Base-by-base conservation (phyloP, 2,888 invertebrate species). In the Glaucopsyche alexis region DNA sequence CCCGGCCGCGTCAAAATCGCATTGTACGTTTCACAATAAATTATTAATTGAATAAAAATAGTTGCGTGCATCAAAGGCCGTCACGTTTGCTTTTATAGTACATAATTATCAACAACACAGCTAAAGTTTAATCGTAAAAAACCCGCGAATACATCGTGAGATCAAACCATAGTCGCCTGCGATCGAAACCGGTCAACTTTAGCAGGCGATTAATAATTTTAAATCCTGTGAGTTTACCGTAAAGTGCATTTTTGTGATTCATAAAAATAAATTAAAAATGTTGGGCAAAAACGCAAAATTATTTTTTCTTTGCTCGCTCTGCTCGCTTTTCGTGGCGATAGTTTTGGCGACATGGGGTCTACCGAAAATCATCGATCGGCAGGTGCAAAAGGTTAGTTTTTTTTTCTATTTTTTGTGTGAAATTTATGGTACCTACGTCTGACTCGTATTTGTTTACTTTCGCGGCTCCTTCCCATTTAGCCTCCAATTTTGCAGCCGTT, bases 281-380 rank as follows among this genome's bases (percentile, higher is more conserved):
- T 80, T 91, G 74, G 88, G 84, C 1, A 90, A 87, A 79, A 84
- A 85, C 76, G 81, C 86, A 0, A 88, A 87, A 74, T 73, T 86
- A 71, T 81, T 88, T 75, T 90, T 91, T 71, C 78, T 77, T 5
- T 76, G 82, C 65, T 91, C 94, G 0, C 71, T 93, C 9, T 81
- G 81, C 47, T 84, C 89, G 19, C 75, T 93, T 67, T 76, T 93
- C 6, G 76, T 90, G 5, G 87, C 93, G 0, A 84, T 94, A 1
- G 78, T 93, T 16, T 76, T 94, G 75, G 89, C 92, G 0, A 81
- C 88, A 71, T 94, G 94, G 89, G 93, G 93, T 0, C 91, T 94
- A 75, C 93, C 93, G 74, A 88, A 85, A 79, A 87, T 94, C 19
- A 83, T 93, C 29, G 85, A 84, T 64, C 84, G 80, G 71, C 90